Percentiles rank a stretch among this genome's conserved stretches.
phyloP scores from a whole-genome alignment of 2,797 vertebrate genomes.

The Pterois miles region DNA sequence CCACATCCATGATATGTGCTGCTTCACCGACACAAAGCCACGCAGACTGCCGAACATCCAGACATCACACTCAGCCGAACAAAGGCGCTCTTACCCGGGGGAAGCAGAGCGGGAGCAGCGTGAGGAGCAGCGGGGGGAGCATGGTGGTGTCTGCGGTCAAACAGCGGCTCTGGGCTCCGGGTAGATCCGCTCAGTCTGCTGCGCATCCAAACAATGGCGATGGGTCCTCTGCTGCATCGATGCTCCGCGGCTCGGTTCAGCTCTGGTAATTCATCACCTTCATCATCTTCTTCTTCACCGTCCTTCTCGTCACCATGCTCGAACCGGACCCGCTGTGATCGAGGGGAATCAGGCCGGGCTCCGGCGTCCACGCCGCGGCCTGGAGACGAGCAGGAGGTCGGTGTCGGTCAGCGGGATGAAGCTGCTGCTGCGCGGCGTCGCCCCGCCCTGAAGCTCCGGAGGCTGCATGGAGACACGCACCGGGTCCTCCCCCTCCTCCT shows the following conservation, averaged over 20 bases:
- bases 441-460: conserved; percentile 58
- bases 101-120: conserved; percentile 53
- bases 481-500: too few species aligned
- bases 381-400: conserved; percentile 70
- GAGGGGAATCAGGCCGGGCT: conserved; percentile 22
- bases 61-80: neutral
- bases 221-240: conserved; percentile 69
- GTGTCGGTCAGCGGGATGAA: conserved; percentile 59
- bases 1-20: too few species aligned
- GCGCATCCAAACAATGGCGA: conserved; percentile 84
- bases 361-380: conserved; percentile 61
- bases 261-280: neutral
- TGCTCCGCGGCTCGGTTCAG: conserved; percentile 32
- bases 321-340: conserved; percentile 12
- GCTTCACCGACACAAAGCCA: too few species aligned
- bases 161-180: conserved; percentile 1
- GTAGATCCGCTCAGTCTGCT: conserved; percentile 55
- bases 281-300: neutral
- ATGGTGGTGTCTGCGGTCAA: conserved; percentile 39
- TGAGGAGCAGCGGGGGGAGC: conserved; percentile 47
- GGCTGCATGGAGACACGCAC: too few species aligned
- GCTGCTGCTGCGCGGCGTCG: conserved; percentile 53
- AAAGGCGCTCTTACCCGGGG: conserved; percentile 70
- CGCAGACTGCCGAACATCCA: too few species aligned
- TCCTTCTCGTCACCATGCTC: neutral